Base-by-base conservation (phyloP, 2,888 invertebrate species). In the Apoda limacodes region DNA sequence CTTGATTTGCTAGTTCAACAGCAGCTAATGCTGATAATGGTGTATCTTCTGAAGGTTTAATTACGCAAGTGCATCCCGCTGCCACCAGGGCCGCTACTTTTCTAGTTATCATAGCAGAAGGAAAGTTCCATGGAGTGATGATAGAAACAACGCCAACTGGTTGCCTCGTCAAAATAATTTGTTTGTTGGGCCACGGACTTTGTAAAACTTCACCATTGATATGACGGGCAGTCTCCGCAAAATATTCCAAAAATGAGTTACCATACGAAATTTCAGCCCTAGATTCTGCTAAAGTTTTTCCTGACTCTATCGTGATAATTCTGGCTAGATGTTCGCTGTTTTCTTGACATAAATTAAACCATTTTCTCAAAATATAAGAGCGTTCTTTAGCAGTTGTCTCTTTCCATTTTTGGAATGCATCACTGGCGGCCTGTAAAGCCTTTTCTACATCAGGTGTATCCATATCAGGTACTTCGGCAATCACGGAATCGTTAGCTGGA, bases 1-100 rank as follows among this genome's bases (percentile, higher is more conserved):
- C 98, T 57, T 93, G 83, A 43, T 93, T 87, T 1, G 95, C 95
- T 22, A 97, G 72, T 58, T 90, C 86, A 5, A 87, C 92, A 5
- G 96, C 69, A 1, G 96, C 95, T 15, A 99, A 68, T 1, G 98
- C 96, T 1, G 96, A 90, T 3, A 96, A 75, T 0, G 99, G 99
- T 0, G 99, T 99, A 52, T 99, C 98, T 69, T 98, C 97, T 0
- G 98, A 92, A 3, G 99, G 99, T 71, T 92, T 93, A 3, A 93
- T 84, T 1, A 98, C 90, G 60, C 93, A 89, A 0, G 98, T 97
- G 53, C 98, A 99, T 0, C 98, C 98, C 7, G 93, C 94, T 19
- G 98, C 95, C 43, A 99, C 66, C 10, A 98, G 92, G 4, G 98
- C 96, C 13, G 88, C 93, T 2, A 93, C 95, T 76, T 99, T 99